Evolutionary conservation across 92 coral and sea anemone species (phyloP).

Genomic region (Epizoanthus fatuus): DNA sequence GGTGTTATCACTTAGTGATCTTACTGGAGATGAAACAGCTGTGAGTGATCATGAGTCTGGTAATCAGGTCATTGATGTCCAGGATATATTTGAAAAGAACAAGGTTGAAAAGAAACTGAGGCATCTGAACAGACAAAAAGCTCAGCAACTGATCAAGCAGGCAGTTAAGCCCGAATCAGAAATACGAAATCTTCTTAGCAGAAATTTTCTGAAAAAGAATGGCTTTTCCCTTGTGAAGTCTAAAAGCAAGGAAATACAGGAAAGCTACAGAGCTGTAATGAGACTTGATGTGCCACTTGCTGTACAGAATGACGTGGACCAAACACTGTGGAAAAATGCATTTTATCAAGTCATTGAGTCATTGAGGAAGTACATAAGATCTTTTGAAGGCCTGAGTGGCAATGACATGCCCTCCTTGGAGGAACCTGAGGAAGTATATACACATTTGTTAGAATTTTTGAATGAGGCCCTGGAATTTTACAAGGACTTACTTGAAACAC

Average conservation of each 20-base stretch:
- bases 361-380: slow-evolving; percentile 70
- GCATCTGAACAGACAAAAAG: slow-evolving; percentile 74
- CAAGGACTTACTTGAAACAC: slow-evolving; percentile 64
- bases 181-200: slow-evolving; percentile 71
- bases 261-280: slow-evolving; percentile 84
- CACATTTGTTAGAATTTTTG: slow-evolving; percentile 70
- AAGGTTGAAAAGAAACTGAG: slow-evolving; percentile 74
- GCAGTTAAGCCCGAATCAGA: slow-evolving; percentile 64
- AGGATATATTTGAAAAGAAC: slow-evolving; percentile 10
- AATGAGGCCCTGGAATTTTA: slow-evolving; percentile 69
- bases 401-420: slow-evolving; percentile 28
- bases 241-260: slow-evolving; percentile 86
- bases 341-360: slow-evolving; percentile 95
- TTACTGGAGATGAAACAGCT: slow-evolving; percentile 10
- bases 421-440: slow-evolving; percentile 71
- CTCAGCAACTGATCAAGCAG: slow-evolving; percentile 72
- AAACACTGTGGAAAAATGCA: slow-evolving; percentile 87
- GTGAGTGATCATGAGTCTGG: neutral
- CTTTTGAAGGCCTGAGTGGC: slow-evolving; percentile 33
- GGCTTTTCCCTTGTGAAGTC: slow-evolving; percentile 61
- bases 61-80: slow-evolving; percentile 9
- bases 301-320: slow-evolving; percentile 85
- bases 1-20: slow-evolving; percentile 20
- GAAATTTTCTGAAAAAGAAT: slow-evolving; percentile 69
- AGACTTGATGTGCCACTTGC: slow-evolving; percentile 86